Conservation (phyloP, 2,888 invertebrate genomes). For the Lasioglossum figueresi region DNA sequence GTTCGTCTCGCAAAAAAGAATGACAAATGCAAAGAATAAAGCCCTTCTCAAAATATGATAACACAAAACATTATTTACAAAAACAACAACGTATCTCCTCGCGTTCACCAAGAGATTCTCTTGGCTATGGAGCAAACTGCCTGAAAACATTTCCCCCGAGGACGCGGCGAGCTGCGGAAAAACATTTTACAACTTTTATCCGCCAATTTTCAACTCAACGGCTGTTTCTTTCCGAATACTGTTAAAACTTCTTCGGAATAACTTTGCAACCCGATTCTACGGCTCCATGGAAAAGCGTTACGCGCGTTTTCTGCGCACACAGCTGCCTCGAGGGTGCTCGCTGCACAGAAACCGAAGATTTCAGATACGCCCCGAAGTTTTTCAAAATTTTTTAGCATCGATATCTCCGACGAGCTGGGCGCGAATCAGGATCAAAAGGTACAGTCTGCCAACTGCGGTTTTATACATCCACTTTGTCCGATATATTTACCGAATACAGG, state of each 20-base stretch:
- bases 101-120: not conserved
- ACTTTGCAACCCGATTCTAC: not conserved
- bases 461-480: too few relatives aligned
- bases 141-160: not conserved
- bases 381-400: not conserved
- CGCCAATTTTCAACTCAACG: not conserved
- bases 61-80: not conserved
- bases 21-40: too few relatives aligned
- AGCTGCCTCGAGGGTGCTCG: not conserved
- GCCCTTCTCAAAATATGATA: not conserved
- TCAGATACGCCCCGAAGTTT: not conserved
- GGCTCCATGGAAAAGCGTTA: not conserved
- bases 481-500: too few relatives aligned
- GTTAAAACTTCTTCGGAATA: conserved; percentile 24
- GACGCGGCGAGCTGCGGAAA: not conserved
- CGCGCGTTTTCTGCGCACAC: not conserved
- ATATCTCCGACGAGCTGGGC: not conserved
- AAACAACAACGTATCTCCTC: not conserved
- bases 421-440: not conserved
- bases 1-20: too few relatives aligned
- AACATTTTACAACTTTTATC: conserved; percentile 14
- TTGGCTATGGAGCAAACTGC: not conserved
- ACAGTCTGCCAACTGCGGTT: too few relatives aligned
- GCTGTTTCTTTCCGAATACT: not conserved
- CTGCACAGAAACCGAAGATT: not conserved